Base-by-base conservation (phyloP, 1,140 invertebrate species). In the Vanessa atalanta region DNA sequence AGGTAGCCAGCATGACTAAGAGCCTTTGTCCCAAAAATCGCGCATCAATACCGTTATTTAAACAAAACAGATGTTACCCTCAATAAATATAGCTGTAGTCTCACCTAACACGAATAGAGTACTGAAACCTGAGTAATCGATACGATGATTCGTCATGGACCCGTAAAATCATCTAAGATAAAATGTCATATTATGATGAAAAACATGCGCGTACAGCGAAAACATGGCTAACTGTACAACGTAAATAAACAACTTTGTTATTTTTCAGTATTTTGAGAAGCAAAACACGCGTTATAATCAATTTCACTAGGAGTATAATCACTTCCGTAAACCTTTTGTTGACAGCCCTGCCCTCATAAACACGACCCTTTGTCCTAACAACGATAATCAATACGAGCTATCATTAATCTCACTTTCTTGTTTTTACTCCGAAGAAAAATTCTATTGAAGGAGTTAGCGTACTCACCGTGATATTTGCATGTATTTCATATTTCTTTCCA, bases 391-490 rank as follows among this genome's bases (percentile, higher is more conserved):
- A 93, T 91, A 91, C 86, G 76, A 72, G 78, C 79, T 84, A 76
- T 77, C 78, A 70, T 75, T 65, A 60, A 69, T 66, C 76, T 70
- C 50, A 69, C 55, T 57, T 50, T 65, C 26, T 65, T 47, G 53
- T 47, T 51, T 72, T 66, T 31, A 66, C 23, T 48, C 48, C 13
- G 16, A 65, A 31, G 60, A 37, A 66, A n/a, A 43, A 47, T 65
- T 31, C 3, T 20, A 14, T 50, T 47, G 47, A 47, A 20, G n/a
- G 23, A 31, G 51, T 51, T 13, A 16, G 7, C 47, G 63, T 84
- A 95, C 96, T 97, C 95, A 98, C 98, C 92, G 98, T 99, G 93
- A 99, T 99, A 94, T 99, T 99, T 72, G 98, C 98, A 93, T 98
- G 98, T 87, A 99, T 99, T 92, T 98, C 97, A 91, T 98, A 98